Base-by-base conservation (phyloP, 1,140 invertebrate species). In the Neodiprion virginianus region DNA sequence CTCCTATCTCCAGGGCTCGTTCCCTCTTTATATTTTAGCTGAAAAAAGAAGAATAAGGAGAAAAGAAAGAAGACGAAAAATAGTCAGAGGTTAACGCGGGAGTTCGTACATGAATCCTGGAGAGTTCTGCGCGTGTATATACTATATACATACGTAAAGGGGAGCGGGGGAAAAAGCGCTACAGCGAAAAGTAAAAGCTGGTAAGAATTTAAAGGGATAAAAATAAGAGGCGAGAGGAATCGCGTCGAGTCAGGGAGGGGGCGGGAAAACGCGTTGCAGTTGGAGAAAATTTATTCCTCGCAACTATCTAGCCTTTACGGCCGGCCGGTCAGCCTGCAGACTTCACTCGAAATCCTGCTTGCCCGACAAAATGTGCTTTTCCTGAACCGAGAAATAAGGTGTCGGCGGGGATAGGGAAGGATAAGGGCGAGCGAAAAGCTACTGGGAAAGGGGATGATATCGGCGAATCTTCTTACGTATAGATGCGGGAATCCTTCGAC, bases 251-350 rank as follows among this genome's bases (percentile, higher is more conserved):
- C 11, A 8, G 8, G 53, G 11, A 61, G 53, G 53, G 8, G 53
- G 28, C 5, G 28, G 5, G 28, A 40, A 40, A 40, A 40, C 28
- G 28, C 28, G 28, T 40, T 40, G 28, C 28, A 40, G 28, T 40
- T 40, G 5, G 28, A 40, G 28, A 40, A 61, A 61, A 61, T 61
- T 61, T 11, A 61, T 61, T 61, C 53, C 11, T 61, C 53, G n/a
- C 53, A 61, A 61, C 7, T 61, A 61, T 61, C 53, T 61, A 17
- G 53, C 53, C 53, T 61, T 61, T 61, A 61, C 53, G 53, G 53
- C 11, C 53, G 53, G 53, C 53, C 53, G n/a, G 53, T 17, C 53
- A 61, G n/a, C 28, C 28, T 40, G 28, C 28, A 40, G 28, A 40
- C 28, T 40, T 5, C 28, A 40, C 2, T 40, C 28, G 28, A 40